Conservation (phyloP, 2,113 vertebrate species). For the Irena cyanogastra region DNA sequence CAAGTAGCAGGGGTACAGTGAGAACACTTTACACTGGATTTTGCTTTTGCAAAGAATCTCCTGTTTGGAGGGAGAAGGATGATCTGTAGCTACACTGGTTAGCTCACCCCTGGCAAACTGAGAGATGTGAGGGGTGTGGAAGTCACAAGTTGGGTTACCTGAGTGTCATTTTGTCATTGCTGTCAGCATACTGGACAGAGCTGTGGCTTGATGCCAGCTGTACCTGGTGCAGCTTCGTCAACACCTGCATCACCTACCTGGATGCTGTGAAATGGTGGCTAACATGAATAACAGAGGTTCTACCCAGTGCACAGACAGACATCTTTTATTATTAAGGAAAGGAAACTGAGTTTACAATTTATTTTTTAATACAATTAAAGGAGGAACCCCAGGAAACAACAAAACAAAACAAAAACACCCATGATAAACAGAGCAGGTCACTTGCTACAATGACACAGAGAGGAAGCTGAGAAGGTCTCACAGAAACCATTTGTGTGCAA, state of each 20-base stretch:
- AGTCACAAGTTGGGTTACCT: background rate
- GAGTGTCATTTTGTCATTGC: background rate
- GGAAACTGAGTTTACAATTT: background rate
- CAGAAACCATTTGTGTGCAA: constrained; percentile 40
- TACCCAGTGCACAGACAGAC: background rate
- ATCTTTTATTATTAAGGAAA: background rate
- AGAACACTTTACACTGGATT: background rate
- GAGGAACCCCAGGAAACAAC: background rate
- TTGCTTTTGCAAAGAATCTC: background rate
- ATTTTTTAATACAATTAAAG: constrained; percentile 21
- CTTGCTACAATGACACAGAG: background rate
- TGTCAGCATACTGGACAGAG: background rate
- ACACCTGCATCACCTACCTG: background rate
- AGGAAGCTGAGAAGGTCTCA: constrained; percentile 28
- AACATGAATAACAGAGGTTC: background rate
- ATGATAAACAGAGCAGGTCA: constrained; percentile 6
- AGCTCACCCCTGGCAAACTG: background rate
- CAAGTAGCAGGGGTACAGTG: background rate
- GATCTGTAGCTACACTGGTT: background rate
- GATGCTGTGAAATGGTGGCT: background rate
- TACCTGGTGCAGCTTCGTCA: background rate
- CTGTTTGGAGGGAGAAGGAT: background rate
- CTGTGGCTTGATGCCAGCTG: background rate
- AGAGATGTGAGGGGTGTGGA: background rate
- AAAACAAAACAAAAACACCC: constrained; percentile 5